Evolutionary conservation across 2,113 vertebrate species (phyloP).

Genomic region (Struthio camelus): DNA sequence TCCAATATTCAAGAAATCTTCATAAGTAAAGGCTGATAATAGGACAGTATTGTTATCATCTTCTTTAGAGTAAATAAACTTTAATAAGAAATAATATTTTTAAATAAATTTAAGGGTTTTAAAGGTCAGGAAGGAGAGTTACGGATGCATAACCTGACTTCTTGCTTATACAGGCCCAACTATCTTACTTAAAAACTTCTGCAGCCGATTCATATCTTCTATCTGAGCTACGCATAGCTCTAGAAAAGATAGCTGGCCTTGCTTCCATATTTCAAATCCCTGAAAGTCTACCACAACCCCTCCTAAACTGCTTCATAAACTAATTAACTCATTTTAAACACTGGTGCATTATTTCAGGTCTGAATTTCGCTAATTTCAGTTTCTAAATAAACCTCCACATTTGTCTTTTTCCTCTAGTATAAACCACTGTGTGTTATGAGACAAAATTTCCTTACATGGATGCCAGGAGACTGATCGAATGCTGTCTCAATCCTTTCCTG

Average conservation of each 20-base stretch:
- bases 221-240: neutral
- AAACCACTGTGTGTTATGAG: neutral
- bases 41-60: neutral
- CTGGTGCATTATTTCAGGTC: neutral
- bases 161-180: neutral
- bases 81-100: neutral
- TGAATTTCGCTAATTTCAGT: neutral
- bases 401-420: neutral
- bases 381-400: neutral
- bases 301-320: neutral
- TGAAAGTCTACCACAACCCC: neutral
- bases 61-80: neutral
- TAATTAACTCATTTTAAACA: neutral
- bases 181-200: neutral
- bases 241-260: neutral
- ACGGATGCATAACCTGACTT: neutral
- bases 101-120: neutral
- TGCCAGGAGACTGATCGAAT: neutral
- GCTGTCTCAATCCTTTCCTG: neutral
- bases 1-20: neutral
- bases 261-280: neutral
- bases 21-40: neutral
- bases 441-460: neutral
- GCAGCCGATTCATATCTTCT: neutral
- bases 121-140: neutral